Percentiles rank a stretch among this genome's conserved stretches.
Conservation (phyloP, 2,888 invertebrate species). For the Trissoscelio sp. region DNA sequence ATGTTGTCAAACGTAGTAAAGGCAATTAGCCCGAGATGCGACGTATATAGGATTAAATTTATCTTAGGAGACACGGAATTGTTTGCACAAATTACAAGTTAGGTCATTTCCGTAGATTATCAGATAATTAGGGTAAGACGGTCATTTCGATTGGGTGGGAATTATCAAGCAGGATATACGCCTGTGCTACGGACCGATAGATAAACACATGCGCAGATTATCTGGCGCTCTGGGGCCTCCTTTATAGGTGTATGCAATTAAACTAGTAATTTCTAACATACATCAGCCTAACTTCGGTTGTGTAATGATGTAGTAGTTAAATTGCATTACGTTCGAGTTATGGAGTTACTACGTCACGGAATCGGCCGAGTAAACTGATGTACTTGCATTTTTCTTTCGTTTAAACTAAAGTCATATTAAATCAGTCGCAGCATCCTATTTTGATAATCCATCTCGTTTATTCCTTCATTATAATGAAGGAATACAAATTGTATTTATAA, state of each 20-base stretch:
- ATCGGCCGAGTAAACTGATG: slow-evolving; percentile 62
- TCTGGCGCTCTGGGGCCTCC: slow-evolving; percentile 75
- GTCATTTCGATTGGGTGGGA: slow-evolving; percentile 72
- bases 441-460: slow-evolving; percentile 2
- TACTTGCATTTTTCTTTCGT: slow-evolving; percentile 40
- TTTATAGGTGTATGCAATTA: slow-evolving; percentile 81
- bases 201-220: slow-evolving; percentile 82
- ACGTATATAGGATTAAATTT: slow-evolving; percentile 47
- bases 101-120: slow-evolving; percentile 79
- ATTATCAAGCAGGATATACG: slow-evolving; percentile 69
- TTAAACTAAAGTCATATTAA: slow-evolving; percentile 9
- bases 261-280: slow-evolving; percentile 83
- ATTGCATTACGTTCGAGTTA: slow-evolving; percentile 81
- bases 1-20: slow-evolving; percentile 5
- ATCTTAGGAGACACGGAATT: slow-evolving; percentile 59
- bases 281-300: slow-evolving; percentile 79
- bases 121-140: slow-evolving; percentile 81
- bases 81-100: slow-evolving; percentile 66
- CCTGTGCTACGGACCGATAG: slow-evolving; percentile 75
- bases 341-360: slow-evolving; percentile 78
- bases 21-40: slow-evolving; percentile 35
- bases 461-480: background rate
- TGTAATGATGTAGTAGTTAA: slow-evolving; percentile 82
- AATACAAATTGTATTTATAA: slow-evolving; percentile 1
- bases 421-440: slow-evolving; percentile 31